These are phyloP conservation scores for Petrocephalus schoutedeni DNA, from an alignment of 2,797 vertebrate species.

Conservation along the genomic window DNA sequence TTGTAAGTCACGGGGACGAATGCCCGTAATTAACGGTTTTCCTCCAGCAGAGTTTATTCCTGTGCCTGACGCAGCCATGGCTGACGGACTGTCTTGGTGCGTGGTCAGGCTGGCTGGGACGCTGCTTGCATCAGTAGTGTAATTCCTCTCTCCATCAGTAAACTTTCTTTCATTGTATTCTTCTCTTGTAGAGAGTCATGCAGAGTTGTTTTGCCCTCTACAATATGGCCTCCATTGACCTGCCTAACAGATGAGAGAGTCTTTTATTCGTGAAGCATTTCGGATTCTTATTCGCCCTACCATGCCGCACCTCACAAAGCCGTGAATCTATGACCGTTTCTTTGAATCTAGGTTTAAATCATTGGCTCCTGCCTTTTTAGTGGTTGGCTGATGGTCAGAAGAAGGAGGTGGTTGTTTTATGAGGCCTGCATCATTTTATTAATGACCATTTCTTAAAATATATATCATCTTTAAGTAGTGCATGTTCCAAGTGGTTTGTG, in stretches of 20 bases:
- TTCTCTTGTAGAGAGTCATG: not conserved
- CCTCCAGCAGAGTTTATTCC: not conserved
- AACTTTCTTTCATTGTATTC: not conserved
- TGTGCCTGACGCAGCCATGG: not conserved
- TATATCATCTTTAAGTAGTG: not conserved
- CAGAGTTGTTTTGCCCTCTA: not conserved
- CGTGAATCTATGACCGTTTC: not conserved
- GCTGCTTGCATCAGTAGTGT: not conserved
- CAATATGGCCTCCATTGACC: not conserved
- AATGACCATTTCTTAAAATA: not conserved
- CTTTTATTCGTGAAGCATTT: not conserved
- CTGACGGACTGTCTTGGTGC: not conserved
- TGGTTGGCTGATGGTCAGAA: not conserved
- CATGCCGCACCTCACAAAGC: not conserved
- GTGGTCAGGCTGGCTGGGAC: not conserved
- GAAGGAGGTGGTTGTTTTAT: not conserved
- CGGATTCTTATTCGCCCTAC: not conserved
- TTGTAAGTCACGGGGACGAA: slow-evolving; percentile 8
- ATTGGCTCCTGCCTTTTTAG: not conserved
- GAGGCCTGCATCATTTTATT: not conserved
- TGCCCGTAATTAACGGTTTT: not conserved
- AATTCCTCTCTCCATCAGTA: not conserved
- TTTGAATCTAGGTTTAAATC: not conserved
- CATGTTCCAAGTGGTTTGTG: not conserved
- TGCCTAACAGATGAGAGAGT: not conserved